A percentile compares a stretch with the other conserved stretches of the same genome.
These are phyloP conservation scores for Lasiurus borealis DNA, from an alignment of 2,113 vertebrate species.

Conservation along the genomic window DNA sequence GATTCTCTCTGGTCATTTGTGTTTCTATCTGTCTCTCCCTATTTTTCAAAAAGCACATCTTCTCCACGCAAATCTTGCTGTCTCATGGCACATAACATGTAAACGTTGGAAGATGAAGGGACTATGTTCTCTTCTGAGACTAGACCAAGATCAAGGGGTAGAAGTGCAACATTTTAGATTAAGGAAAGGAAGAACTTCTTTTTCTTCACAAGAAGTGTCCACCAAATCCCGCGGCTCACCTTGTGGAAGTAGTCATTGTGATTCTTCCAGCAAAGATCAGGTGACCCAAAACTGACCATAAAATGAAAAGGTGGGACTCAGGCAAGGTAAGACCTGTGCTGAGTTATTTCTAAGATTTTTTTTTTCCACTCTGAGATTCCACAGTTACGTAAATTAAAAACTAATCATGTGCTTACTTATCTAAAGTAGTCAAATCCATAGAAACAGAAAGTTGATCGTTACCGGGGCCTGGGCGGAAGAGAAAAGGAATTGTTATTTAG, in stretches of 20 bases:
- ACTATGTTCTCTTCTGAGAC: neutral
- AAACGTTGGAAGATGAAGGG: neutral
- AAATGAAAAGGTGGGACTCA: neutral
- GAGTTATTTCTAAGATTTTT: neutral
- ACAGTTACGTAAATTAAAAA: neutral
- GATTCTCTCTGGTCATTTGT: too few relatives aligned
- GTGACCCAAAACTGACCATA: neutral
- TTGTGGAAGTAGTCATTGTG: neutral
- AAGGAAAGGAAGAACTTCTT: neutral
- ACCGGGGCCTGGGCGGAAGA: too few relatives aligned
- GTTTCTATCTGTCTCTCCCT: too few relatives aligned
- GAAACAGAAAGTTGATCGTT: neutral
- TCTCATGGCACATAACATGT: neutral
- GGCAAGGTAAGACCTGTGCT: neutral
- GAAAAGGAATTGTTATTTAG: neutral
- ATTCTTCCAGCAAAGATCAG: neutral
- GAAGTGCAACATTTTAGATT: neutral
- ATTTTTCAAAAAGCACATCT: neutral
- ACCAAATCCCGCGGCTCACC: neutral
- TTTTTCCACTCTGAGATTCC: slow-evolving; percentile 22
- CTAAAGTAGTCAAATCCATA: neutral
- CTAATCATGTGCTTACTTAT: neutral
- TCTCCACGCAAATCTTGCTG: neutral
- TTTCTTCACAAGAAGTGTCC: neutral
- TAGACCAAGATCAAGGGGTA: neutral